Evolutionary conservation across 1,140 invertebrate species (phyloP), one percentile per base, ranked within the genome.

Genomic region (Samia ricini): DNA sequence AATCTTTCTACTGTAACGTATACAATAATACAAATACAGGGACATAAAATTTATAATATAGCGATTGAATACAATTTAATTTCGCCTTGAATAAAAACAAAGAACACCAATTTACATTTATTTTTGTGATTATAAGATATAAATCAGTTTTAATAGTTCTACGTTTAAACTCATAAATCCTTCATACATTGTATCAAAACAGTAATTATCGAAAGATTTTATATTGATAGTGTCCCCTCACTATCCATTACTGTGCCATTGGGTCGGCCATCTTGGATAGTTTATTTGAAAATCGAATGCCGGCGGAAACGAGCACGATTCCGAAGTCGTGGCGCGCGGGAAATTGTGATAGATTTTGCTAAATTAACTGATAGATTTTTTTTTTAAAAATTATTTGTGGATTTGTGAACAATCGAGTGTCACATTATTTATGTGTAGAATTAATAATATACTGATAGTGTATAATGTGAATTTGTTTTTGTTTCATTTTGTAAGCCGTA

Each of bases 271-370:
- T 84, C 69, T 84, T 84, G 78, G 74, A 78, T 74, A 70, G 70
- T 76, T 83, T 82, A 84, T 84, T 84, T 78, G 76, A 84, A 81
- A 82, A 82, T 77, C 76, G 79, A 72, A 78, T 65, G 71, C 73
- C 72, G 70, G 65, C 68, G 74, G 68, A 76, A 77, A 69, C 78
- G 75, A 76, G 73, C 72, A 71, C 68, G 65, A 49, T 59, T 56
- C 55, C 51, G 54, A 18, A 19, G 52, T 54, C 24, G 56, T 60
- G 50, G 23, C 60, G 65, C 51, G 60, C 36, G 56, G 26, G n/a
- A 57, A 57, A 57, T 36, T 21, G 22, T 33, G 12, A 57, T 33
- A 19, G 18, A 57, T 36, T 21, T 20, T 18, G 20, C 19, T 36
- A 24, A 19, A 26, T n/a, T 19, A 12, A n/a, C 0, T 7, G 18